A percentile compares a stretch with the other conserved stretches of the same genome.
Evolutionary conservation across 2,113 vertebrate genomes (phyloP).

Genomic region (Tricholaema leucomelas): DNA sequence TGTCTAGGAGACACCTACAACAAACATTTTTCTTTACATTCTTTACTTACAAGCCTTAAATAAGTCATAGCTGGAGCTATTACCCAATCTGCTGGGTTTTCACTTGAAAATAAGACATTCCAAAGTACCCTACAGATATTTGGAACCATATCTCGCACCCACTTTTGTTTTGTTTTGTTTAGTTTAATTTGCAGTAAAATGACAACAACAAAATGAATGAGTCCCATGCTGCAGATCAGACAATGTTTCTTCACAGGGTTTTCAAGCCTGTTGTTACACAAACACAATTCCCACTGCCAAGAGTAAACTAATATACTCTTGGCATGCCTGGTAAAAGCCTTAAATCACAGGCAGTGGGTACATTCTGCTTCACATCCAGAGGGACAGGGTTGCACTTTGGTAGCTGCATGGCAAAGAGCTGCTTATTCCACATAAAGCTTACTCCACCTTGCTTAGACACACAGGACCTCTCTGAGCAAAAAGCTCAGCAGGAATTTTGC

Average conservation of each 20-base stretch:
- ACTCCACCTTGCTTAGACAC: background rate
- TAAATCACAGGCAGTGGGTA: constrained; percentile 25
- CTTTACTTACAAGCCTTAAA: background rate
- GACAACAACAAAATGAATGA: constrained; percentile 26
- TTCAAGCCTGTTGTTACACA: constrained; percentile 43
- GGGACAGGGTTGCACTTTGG: background rate
- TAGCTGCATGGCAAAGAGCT: background rate
- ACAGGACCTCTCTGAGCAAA: background rate
- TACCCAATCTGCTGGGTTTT: background rate
- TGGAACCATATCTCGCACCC: background rate
- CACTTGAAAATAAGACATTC: background rate
- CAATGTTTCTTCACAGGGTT: constrained; percentile 37
- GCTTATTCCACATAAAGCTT: background rate
- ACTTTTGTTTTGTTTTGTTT: background rate
- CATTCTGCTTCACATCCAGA: background rate
- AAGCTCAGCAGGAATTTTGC: background rate
- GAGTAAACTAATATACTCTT: constrained; percentile 15
- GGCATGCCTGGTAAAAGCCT: constrained; percentile 7
- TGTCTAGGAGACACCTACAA: constrained; percentile 30
- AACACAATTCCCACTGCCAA: constrained; percentile 41
- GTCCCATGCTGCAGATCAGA: constrained; percentile 55
- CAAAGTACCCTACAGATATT: constrained; percentile 36
- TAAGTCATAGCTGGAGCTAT: background rate
- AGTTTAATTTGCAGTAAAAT: background rate
- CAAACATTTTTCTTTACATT: constrained; percentile 4